These are phyloP conservation scores for Chaenocephalus aceratus DNA, from an alignment of 2,113 vertebrate species.

Conservation along the genomic window DNA sequence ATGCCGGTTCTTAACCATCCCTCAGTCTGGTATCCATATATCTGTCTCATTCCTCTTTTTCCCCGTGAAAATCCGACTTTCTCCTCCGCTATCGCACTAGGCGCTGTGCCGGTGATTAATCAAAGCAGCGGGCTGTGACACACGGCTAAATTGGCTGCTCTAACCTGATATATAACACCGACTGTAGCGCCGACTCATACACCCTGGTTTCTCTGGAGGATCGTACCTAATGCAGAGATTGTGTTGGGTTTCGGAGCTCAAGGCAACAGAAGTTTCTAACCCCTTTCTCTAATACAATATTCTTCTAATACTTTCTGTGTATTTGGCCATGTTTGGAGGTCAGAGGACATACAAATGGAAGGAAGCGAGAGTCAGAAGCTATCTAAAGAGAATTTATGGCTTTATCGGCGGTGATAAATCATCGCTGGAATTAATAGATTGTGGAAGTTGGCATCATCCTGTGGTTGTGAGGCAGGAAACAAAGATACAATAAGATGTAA, in stretches of 20 bases:
- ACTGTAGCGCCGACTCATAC: constrained; percentile 64
- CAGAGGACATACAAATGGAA: constrained; percentile 45
- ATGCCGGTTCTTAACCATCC: constrained; percentile 66
- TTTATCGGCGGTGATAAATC: constrained; percentile 63
- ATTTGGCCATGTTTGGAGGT: constrained; percentile 59
- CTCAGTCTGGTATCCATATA: constrained; percentile 71
- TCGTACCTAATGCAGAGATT: constrained; percentile 69
- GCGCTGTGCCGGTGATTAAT: constrained; percentile 79
- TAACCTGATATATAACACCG: constrained; percentile 82
- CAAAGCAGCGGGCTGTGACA: constrained; percentile 75
- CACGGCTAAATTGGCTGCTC: constrained; percentile 79
- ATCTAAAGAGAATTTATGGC: constrained; percentile 30
- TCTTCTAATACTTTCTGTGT: constrained; percentile 58
- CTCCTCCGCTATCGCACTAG: constrained; percentile 60
- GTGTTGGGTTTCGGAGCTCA: constrained; percentile 62
- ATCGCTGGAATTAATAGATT: constrained; percentile 36
- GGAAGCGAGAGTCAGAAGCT: constrained; percentile 23
- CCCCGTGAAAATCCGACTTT: constrained; percentile 68
- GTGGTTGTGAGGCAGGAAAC: constrained; percentile 6
- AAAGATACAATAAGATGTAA: constrained; percentile 15
- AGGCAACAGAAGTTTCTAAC: constrained; percentile 68
- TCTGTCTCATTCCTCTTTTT: constrained; percentile 75
- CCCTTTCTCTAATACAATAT: constrained; percentile 69
- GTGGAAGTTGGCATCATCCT: constrained; percentile 32
- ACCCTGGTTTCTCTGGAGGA: constrained; percentile 64